phyloP scores from a whole-genome alignment of 2,888 invertebrate species.

The Xylophagus ater region DNA sequence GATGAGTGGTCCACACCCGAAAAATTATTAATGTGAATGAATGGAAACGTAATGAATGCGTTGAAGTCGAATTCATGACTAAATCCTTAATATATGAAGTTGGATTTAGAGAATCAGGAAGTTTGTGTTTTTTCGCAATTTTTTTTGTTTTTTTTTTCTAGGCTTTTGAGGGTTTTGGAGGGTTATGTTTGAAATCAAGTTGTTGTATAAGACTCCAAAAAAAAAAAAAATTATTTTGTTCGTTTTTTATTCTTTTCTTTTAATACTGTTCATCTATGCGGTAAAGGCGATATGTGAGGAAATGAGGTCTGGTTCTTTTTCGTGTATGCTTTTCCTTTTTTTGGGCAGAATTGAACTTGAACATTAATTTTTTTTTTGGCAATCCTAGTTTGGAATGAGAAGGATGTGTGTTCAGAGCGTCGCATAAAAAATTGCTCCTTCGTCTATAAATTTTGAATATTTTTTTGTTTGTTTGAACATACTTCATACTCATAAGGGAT shows the following conservation, averaged over 20 bases:
- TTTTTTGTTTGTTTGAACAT: conserved; percentile 16
- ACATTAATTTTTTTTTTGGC: too few species aligned
- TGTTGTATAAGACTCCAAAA: conserved; percentile 9
- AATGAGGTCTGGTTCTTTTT: conserved; percentile 2
- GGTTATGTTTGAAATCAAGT: conserved; percentile 11
- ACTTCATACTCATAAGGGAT: conserved; percentile 4
- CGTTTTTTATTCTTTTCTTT: too few species aligned
- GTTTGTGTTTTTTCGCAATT: too few species aligned
- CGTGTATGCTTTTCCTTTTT: too few species aligned
- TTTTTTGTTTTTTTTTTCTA: too few species aligned
- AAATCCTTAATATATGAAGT: too few species aligned
- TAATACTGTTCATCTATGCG: conserved; percentile 12
- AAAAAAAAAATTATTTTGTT: too few species aligned
- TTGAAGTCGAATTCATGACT: conserved; percentile 13
- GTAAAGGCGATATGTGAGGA: background rate
- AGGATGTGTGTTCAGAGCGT: conserved; percentile 1
- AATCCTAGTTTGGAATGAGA: too few species aligned
- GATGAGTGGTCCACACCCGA: conserved; percentile 12
- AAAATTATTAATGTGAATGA: conserved; percentile 16
- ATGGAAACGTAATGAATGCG: conserved; percentile 18
- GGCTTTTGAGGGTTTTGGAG: conserved; percentile 8
- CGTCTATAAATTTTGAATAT: conserved; percentile 17
- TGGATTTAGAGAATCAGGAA: too few species aligned
- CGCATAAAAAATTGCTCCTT: conserved; percentile 17
- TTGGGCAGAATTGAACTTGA: too few species aligned